Conservation (phyloP, 2,888 invertebrate genomes). For the Hypercompe scribonia region DNA sequence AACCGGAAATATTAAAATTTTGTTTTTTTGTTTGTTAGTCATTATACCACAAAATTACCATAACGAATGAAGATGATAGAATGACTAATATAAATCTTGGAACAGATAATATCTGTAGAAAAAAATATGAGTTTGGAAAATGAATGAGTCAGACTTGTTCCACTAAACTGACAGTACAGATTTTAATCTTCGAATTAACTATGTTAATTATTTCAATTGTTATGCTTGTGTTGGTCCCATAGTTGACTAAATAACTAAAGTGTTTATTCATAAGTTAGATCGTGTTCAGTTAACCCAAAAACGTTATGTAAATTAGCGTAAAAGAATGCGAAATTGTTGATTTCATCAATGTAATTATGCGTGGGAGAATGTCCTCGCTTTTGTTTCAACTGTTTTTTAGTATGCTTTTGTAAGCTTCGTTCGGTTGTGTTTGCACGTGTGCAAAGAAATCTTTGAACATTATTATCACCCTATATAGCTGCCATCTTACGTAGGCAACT, state of each 20-base stretch:
- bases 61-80: slow-evolving; percentile 9
- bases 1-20: slow-evolving; percentile 14
- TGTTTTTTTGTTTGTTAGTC: slow-evolving; percentile 10
- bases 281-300: background rate
- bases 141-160: slow-evolving; percentile 13
- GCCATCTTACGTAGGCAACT: background rate
- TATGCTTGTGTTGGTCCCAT: background rate
- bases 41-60: slow-evolving; percentile 15
- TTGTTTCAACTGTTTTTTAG: background rate
- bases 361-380: background rate
- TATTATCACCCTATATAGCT: background rate
- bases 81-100: slow-evolving; percentile 21
- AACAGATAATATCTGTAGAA: slow-evolving; percentile 13
- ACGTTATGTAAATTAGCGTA: background rate
- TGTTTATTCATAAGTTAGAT: background rate
- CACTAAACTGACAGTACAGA: slow-evolving; percentile 5
- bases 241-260: background rate
- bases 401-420: background rate
- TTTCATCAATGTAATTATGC: background rate
- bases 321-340: background rate
- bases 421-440: background rate
- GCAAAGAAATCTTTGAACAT: background rate
- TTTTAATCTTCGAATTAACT: slow-evolving; percentile 4
- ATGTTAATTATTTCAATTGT: slow-evolving; percentile 10
- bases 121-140: background rate